Evolutionary conservation across 64 coral and sea anemone species (phyloP).

Genomic region (Acropora yongei): DNA sequence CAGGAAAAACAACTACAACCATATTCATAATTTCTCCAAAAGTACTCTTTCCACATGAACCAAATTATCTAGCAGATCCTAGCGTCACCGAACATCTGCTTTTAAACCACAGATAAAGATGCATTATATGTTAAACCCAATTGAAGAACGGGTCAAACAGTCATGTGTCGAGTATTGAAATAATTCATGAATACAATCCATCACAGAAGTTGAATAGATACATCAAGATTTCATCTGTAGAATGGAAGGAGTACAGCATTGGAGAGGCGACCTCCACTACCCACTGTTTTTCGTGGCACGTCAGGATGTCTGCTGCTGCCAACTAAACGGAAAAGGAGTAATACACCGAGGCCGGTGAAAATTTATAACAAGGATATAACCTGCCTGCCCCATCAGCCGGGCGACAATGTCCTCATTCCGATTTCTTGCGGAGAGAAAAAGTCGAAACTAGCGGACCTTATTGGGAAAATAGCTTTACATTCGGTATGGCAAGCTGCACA

Average conservation of each 20-base stretch:
- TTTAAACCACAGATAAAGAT: too few relatives aligned
- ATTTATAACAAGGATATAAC: constrained; percentile 14
- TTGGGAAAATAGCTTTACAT: constrained; percentile 1
- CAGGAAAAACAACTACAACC: too few relatives aligned
- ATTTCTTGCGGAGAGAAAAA: background rate
- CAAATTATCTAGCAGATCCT: too few relatives aligned
- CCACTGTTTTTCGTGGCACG: background rate
- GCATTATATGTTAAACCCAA: too few relatives aligned
- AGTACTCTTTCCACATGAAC: too few relatives aligned
- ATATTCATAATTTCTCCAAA: too few relatives aligned
- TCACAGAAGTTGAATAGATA: too few relatives aligned
- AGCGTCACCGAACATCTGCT: too few relatives aligned
- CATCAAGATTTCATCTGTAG: background rate
- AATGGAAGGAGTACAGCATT: constrained; percentile 4
- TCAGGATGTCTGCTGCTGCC: background rate
- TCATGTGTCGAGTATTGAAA: too few relatives aligned
- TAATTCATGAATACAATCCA: too few relatives aligned
- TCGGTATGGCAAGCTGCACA: constrained; percentile 9
- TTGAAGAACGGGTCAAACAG: too few relatives aligned
- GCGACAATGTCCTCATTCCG: background rate
- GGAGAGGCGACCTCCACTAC: constrained; percentile 3
- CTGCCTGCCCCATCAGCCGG: background rate
- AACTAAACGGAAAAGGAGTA: constrained; percentile 12
- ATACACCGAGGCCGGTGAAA: background rate
- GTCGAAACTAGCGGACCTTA: constrained; percentile 14